Conservation (phyloP, 1,140 invertebrate species). For the Ostrea denselamellosa region DNA sequence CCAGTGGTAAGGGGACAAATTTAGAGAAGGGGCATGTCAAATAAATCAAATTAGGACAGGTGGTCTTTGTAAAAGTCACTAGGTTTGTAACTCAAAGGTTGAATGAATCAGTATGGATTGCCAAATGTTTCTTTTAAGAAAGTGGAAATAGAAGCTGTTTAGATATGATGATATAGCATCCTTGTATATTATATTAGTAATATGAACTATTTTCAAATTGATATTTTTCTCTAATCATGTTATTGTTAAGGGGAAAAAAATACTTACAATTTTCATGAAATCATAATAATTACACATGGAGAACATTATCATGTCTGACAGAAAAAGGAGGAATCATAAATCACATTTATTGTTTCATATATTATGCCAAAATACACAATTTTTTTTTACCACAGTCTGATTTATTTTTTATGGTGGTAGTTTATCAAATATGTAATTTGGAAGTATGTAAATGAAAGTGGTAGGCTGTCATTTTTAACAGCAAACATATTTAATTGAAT, state of each 20-base stretch:
- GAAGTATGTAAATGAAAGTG: slow-evolving; percentile 36
- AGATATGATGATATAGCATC: no score
- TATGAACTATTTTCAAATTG: background rate
- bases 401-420: slow-evolving; percentile 20
- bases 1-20: no score
- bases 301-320: slow-evolving; percentile 1
- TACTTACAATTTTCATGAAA: background rate
- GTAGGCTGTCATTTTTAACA: slow-evolving; percentile 31
- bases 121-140: no score
- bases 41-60: background rate
- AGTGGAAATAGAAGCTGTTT: background rate
- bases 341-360: slow-evolving; percentile 36
- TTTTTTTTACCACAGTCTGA: slow-evolving; percentile 20
- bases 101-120: background rate
- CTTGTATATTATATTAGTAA: no score
- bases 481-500: slow-evolving; percentile 33
- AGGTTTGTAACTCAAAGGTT: background rate
- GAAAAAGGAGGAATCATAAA: background rate
- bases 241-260: background rate
- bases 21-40: background rate
- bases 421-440: slow-evolving; percentile 39
- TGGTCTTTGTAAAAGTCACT: background rate
- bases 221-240: background rate
- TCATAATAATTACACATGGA: slow-evolving; percentile 3
- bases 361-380: slow-evolving; percentile 38